Evolutionary conservation across 2,797 vertebrate genomes (phyloP), one percentile per base, ranked within the genome.

Genomic region (Centroberyx gerrardi): DNA sequence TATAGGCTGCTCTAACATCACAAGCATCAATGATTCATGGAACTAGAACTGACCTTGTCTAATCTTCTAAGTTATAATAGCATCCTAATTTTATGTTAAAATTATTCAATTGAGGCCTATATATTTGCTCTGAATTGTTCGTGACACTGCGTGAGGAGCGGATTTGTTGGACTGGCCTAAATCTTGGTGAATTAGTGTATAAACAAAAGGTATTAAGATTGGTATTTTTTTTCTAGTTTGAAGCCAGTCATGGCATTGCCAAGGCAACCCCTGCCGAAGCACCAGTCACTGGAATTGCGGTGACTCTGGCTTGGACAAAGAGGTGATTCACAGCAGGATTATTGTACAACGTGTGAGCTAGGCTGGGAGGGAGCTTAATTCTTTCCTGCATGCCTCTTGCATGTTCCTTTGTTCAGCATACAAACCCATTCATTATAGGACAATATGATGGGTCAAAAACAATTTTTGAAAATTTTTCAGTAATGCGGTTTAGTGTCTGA

Each of bases 291-390:
- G 80, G 68, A 80, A 82, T 78, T 81, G 88, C 78, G 83, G 90
- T 83, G 82, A 90, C 84, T 84, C 70, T 86, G 80, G 70, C 62
- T 80, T 68, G 86, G 82, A 95, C 93, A 94, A 93, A 95, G 92
- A 91, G 68, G 74, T 88, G 85, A 93, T 94, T 94, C 85, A 94
- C 89, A 82, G 76, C 81, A 70, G 92, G 87, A 93, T 93, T 95
- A 92, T 93, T 94, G 85, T 90, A 90, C 61, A 66, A 62, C 29
- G 82, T 92, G 86, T 90, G 84, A 88, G 88, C 84, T 53, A 15
- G 81, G 80, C 78, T 69, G 78, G 78, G 76, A 83, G 82, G 85
- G 74, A 83, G 85, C 75, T 88, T 91, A 88, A 91, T 88, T 92
- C 87, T 90, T 87, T 86, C 80, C 86, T 90, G 84, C 87, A 46